Base-by-base conservation (phyloP, 2,888 invertebrate species). In the Apoda limacodes region DNA sequence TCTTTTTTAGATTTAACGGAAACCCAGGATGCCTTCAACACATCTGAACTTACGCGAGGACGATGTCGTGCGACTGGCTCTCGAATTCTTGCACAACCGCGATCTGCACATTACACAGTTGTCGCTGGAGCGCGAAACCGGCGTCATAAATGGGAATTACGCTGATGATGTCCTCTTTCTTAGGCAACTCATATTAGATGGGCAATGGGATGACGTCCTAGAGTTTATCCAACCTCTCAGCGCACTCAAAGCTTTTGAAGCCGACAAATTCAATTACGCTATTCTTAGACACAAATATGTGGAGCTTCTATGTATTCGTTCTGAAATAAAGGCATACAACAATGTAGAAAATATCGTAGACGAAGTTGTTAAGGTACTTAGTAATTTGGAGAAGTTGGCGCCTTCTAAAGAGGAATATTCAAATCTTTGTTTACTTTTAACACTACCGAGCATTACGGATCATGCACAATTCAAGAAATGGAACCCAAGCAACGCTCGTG, bases 201-300 rank as follows among this genome's bases (percentile, higher is more conserved):
- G 98, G 10, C 95, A 97, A 72, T 98, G 98, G 98, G 97, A 98
- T 70, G 96, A 97, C 65, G 96, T 94, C 1, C 78, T 96, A 37
- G 96, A 97, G 63, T 98, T 98, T 69, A 92, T 97, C 37, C 95
- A 97, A 74, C 98, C 98, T 0, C 82, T 98, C 30, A 91, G 92
- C 59, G 87, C 89, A 6, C 70, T 91, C 37, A 89, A 88, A 51
- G 85, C 89, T 22, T 97, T 97, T 66, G 90, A 95, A 63, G 86
- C 87, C 60, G 86, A 89, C 50, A 88, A 88, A 62, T 94, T 95
- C 66, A 90, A 90, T 49, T 97, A 93, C 60, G 84, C 90, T 34
- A 92, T 97, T 41, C 83, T 94, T 33, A 89, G 93, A 52, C 95
- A 96, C 75, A 96, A 97, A 65, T 97, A 95, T 70, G 89, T 95